A percentile compares a stretch with the other conserved stretches of the same genome.
Evolutionary conservation across 2,797 vertebrate species (phyloP).

Genomic region (Scyliorhinus canicula): DNA sequence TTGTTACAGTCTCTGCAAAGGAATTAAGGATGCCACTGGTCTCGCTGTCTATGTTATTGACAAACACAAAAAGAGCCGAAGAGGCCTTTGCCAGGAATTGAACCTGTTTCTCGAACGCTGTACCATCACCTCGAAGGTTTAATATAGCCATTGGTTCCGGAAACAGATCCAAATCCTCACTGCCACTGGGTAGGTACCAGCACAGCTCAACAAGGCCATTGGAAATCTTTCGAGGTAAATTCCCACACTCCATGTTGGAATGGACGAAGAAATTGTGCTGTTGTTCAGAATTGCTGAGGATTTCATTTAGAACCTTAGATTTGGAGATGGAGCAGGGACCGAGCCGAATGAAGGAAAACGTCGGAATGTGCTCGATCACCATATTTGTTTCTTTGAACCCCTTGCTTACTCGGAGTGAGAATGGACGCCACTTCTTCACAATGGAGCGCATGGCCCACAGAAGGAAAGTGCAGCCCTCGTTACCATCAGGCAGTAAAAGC

Average conservation of each 20-base stretch:
- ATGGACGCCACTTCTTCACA: not conserved
- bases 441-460: not conserved
- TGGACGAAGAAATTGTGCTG: slow-evolving; percentile 39
- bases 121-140: slow-evolving; percentile 39
- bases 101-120: slow-evolving; percentile 3
- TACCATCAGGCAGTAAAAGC: not conserved
- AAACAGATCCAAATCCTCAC: slow-evolving; percentile 43
- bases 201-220: slow-evolving; percentile 41
- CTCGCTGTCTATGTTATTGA: not conserved
- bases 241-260: slow-evolving; percentile 28
- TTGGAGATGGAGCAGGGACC: not conserved
- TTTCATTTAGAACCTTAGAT: not conserved
- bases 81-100: slow-evolving; percentile 38
- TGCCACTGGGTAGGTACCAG: slow-evolving; percentile 39
- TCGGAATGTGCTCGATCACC: not conserved
- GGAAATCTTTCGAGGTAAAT: slow-evolving; percentile 45
- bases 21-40: slow-evolving; percentile 44
- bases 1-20: slow-evolving; percentile 43
- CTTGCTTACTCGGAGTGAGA: not conserved
- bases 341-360: not conserved
- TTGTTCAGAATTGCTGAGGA: slow-evolving; percentile 26
- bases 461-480: not conserved
- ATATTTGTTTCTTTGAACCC: not conserved
- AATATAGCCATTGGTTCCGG: slow-evolving; percentile 25
- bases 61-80: slow-evolving; percentile 37